Evolutionary conservation across 2,797 vertebrate genomes (phyloP), one percentile per base, ranked within the genome.

Genomic region (Crocodylus rhombifer): DNA sequence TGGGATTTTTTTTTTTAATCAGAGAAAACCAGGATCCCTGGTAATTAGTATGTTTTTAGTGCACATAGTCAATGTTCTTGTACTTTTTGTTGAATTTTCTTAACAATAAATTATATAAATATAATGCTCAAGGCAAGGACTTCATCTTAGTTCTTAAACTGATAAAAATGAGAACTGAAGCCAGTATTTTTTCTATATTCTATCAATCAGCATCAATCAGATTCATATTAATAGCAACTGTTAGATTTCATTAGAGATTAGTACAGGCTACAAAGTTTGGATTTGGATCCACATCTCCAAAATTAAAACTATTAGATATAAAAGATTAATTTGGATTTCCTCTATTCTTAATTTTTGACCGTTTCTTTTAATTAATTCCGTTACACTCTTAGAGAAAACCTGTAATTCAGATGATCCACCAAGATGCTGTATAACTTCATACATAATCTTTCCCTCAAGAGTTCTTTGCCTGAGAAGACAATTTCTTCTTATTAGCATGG

Each of bases 181-280:
- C 21, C 58, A 33, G 75, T 89, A 86, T 42, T 91, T 91, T 55
- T n/a, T 91, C 28, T 78, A 69, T 26, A 86, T 2, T 3, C 5
- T 78, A 65, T 42, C 87, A 77, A 56, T 62, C 81, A 12, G 26
- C 62, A 86, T 0, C n/a, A 14, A 7, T 21, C 0, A 0, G 83
- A 86, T 88, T 67, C 81, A 89, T 42, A 81, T 81, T 86, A 94
- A 89, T 56, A 63, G 58, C 81, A 94, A 91, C 90, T 93, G 92
- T 79, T 51, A 64, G 61, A 4, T 71, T 71, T 71, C 67, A 71
- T 13, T 23, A 71, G 12, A 71, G 12, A 71, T 36, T 18, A 33
- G 23, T 36, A 71, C 67, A 71, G 36, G 33, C 67, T 42, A 21
- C 33, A 73, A 86, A 87, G 14, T 63, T 77, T 89, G 80, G 21